Percentiles rank a stretch among this genome's conserved stretches.
phyloP scores from a whole-genome alignment of 2,797 vertebrate species.

The Mormyrus proboscirostris region DNA sequence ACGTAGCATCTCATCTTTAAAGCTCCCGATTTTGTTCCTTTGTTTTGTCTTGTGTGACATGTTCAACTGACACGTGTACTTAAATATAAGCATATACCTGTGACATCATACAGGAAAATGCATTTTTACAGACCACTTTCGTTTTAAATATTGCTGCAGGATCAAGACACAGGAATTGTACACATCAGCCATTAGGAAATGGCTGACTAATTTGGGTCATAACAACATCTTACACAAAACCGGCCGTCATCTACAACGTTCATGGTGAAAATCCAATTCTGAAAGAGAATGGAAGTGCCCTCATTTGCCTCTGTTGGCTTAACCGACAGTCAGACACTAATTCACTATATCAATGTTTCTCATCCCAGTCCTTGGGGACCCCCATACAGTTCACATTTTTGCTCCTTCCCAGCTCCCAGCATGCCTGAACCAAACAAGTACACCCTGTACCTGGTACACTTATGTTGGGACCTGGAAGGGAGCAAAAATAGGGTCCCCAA shows the following conservation, averaged over 20 bases:
- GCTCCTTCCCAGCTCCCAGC: not conserved
- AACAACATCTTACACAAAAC: not conserved
- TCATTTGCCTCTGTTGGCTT: not conserved
- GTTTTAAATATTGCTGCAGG: not conserved
- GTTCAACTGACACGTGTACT: not conserved
- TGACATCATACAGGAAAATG: not conserved
- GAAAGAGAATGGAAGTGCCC: not conserved
- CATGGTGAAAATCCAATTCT: not conserved
- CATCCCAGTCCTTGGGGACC: not conserved
- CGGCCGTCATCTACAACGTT: not conserved
- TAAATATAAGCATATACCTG: not conserved
- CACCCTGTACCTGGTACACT: not conserved
- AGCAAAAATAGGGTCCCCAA: not conserved
- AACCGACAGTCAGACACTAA: not conserved
- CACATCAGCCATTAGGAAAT: not conserved
- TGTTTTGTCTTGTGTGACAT: not conserved
- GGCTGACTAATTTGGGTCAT: not conserved
- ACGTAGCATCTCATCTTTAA: conserved; percentile 14
- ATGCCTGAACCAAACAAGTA: not conserved
- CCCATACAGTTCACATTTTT: not conserved
- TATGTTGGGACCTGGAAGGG: not conserved
- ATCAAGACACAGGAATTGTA: not conserved
- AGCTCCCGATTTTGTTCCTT: not conserved
- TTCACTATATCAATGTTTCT: not conserved
- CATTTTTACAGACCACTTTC: not conserved